Evolutionary conservation across 2,888 invertebrate genomes (phyloP), one percentile per base, ranked within the genome.

Genomic region (Sialis fuliginosa): DNA sequence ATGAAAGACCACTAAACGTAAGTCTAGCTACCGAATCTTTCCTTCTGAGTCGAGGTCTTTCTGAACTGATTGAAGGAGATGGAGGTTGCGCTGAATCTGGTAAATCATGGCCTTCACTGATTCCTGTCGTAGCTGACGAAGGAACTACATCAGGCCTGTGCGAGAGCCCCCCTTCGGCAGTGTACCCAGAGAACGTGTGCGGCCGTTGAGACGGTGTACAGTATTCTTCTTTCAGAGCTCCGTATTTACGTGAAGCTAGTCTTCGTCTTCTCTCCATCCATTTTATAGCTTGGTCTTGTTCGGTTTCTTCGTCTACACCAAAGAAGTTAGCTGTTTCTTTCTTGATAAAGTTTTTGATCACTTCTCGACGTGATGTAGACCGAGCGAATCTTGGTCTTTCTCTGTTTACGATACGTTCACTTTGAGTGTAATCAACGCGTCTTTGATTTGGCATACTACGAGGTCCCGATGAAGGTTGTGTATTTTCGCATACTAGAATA

Each of bases 281-380:
- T 61, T 81, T 65, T 59, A 78, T 71, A 60, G 76, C 75, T 65
- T 82, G 80, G 58, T 78, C 74, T 56, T 75, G 74, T 62, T 85
- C 84, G 55, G 77, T 77, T 55, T 81, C 80, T 58, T 81, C 81
- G 58, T 83, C 81, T 48, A 90, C 80, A 13, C 88, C 89, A 62
- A 90, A 88, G 67, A 89, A 89, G 55, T 79, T 81, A 48, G 84
- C 83, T 48, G 87, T 83, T 62, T 86, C 85, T 54, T 78, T 73
- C 61, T 78, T 83, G 59, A 88, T 77, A 63, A 80, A 84, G 60
- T 80, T 63, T 62, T 68, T 65, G 55, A 71, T 58, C 58, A 64
- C 60, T 57, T 71, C 68, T 51, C 64, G 66, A 49, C 61, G 60
- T 52, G 71, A 62, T 51, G 61, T 50, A 48, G 67, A 62, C 48